phyloP scores from a whole-genome alignment of 53 echinoderm and acorn worm genomes.

The Antedon mediterranea region DNA sequence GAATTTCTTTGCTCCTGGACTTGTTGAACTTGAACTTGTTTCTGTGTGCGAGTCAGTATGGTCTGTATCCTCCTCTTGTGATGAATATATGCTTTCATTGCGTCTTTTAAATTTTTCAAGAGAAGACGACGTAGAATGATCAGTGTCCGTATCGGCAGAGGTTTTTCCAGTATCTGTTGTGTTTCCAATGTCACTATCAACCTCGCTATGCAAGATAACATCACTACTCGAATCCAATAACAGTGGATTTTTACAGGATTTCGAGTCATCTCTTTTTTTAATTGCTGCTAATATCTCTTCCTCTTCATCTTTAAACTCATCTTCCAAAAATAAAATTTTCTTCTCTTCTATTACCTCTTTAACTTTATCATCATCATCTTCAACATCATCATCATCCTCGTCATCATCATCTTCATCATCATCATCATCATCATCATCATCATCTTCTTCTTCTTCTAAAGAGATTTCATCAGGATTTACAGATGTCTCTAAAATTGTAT shows the following conservation, averaged over 20 bases:
- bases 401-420: background rate
- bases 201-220: background rate
- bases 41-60: background rate
- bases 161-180: background rate
- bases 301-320: background rate
- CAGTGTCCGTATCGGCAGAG: background rate
- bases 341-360: background rate
- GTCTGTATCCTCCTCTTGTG: constrained; percentile 22
- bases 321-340: background rate
- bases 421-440: constrained; percentile 4
- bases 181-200: background rate
- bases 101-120: constrained; percentile 36
- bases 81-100: constrained; percentile 32
- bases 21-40: constrained; percentile 9
- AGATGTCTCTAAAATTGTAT: constrained; percentile 18
- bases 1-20: constrained; percentile 43
- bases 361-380: background rate
- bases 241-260: background rate
- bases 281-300: background rate
- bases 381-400: constrained; percentile 6
- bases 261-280: background rate
- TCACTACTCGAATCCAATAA: background rate
- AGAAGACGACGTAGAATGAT: background rate
- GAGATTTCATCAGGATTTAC: constrained; percentile 57
- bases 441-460: constrained; percentile 34